These are phyloP conservation scores for Asteroscopus sphinx DNA, from an alignment of 2,888 invertebrate genomes.

Conservation along the genomic window DNA sequence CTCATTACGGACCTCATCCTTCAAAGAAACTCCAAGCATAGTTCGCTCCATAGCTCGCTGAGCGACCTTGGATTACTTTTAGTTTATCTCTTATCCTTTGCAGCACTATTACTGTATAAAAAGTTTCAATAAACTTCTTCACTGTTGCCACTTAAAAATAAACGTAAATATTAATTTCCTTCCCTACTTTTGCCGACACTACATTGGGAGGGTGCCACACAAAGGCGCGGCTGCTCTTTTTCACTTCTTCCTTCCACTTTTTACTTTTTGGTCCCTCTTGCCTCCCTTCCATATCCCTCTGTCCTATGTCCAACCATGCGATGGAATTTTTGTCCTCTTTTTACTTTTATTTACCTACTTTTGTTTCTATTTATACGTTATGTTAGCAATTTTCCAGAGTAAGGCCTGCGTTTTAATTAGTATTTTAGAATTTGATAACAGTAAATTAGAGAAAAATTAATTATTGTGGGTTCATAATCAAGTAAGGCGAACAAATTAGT, in stretches of 20 bases:
- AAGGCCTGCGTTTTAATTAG: constrained; percentile 48
- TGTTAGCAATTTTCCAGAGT: constrained; percentile 48
- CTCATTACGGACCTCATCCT: too few relatives aligned
- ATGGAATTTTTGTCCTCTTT: constrained; percentile 67
- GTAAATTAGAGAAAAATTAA: not conserved
- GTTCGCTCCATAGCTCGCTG: too few relatives aligned
- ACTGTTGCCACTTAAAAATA: too few relatives aligned
- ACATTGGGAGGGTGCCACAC: constrained; percentile 72
- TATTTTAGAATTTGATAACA: constrained; percentile 12
- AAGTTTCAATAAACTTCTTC: too few relatives aligned
- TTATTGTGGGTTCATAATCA: not conserved
- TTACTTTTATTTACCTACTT: constrained; percentile 45
- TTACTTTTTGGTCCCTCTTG: constrained; percentile 76
- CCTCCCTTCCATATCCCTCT: constrained; percentile 55
- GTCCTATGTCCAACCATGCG: constrained; percentile 68
- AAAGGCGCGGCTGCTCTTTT: constrained; percentile 84
- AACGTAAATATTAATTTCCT: not conserved
- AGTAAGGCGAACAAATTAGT: too few relatives aligned
- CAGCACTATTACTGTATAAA: too few relatives aligned
- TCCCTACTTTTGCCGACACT: constrained; percentile 45
- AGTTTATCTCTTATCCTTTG: too few relatives aligned
- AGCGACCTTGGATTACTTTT: too few relatives aligned
- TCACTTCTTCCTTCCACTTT: constrained; percentile 77
- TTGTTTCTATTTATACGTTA: constrained; percentile 55
- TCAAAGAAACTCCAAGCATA: too few relatives aligned